These are phyloP conservation scores for Azorinus chamasolen DNA, from an alignment of 2,888 invertebrate species.

Conservation along the genomic window DNA sequence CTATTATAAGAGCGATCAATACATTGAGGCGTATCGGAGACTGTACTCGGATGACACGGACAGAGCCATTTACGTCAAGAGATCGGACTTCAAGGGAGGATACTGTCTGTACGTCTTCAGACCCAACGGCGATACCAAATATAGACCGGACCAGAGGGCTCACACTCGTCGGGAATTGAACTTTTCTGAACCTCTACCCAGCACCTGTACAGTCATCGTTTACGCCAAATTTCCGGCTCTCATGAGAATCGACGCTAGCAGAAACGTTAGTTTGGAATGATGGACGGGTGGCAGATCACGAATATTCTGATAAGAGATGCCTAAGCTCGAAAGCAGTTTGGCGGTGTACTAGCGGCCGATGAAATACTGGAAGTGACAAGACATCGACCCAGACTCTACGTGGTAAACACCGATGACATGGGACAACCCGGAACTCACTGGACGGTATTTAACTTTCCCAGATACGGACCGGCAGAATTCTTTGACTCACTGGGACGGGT, in stretches of 20 bases:
- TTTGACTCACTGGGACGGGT: conserved; percentile 18
- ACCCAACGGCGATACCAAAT: conserved; percentile 17
- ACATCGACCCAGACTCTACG: conserved; percentile 5
- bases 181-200: conserved; percentile 24
- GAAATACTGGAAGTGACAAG: background rate
- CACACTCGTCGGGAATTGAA: conserved; percentile 43
- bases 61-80: conserved; percentile 7
- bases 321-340: background rate
- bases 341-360: conserved; percentile 20
- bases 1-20: conserved; percentile 27
- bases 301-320: background rate
- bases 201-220: conserved; percentile 22
- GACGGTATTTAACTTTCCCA: conserved; percentile 23
- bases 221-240: conserved; percentile 29
- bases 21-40: conserved; percentile 8
- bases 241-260: conserved; percentile 15
- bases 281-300: conserved; percentile 9
- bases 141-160: conserved; percentile 17
- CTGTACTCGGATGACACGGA: conserved; percentile 1
- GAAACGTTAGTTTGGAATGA: conserved; percentile 20
- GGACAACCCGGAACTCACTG: conserved; percentile 7
- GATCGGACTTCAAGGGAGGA: conserved; percentile 18
- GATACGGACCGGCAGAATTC: conserved; percentile 24
- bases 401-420: conserved; percentile 25
- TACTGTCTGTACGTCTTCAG: conserved; percentile 30